Percentiles rank a stretch among this genome's conserved stretches.
phyloP scores from a whole-genome alignment of 1,140 invertebrate species.

The Sitobion miscanthi region DNA sequence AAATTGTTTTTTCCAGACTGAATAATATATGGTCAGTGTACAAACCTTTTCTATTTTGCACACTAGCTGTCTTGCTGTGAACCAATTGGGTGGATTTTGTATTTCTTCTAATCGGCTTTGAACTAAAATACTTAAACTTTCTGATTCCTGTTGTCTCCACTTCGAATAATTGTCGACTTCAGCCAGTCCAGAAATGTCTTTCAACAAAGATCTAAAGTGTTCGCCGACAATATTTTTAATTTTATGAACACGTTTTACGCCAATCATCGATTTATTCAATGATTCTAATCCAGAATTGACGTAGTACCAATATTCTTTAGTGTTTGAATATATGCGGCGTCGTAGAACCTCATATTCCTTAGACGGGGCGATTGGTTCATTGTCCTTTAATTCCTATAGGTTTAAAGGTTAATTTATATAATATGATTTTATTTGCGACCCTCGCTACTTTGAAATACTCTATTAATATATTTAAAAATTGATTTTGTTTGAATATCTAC shows the following conservation, averaged over 20 bases:
- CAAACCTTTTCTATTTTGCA: conserved; percentile 95
- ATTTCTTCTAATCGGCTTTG: conserved; percentile 80
- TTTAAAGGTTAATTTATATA: not conserved
- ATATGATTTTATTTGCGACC: not conserved
- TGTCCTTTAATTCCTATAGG: not conserved
- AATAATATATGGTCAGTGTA: not conserved
- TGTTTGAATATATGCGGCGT: conserved; percentile 76
- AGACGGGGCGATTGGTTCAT: conserved; percentile 65
- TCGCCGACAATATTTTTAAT: conserved; percentile 57
- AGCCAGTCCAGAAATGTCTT: conserved; percentile 74
- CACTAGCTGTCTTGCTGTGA: conserved; percentile 85
- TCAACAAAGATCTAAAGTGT: conserved; percentile 70
- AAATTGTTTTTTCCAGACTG: not conserved
- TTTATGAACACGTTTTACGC: conserved; percentile 61
- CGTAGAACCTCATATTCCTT: conserved; percentile 81
- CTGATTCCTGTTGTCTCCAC: conserved; percentile 82
- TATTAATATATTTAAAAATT: not conserved
- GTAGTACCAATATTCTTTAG: conserved; percentile 80
- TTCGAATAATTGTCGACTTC: conserved; percentile 79
- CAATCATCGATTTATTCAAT: conserved; percentile 68
- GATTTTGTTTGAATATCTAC: too few relatives aligned
- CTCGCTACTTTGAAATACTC: not conserved
- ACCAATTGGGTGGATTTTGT: conserved; percentile 91
- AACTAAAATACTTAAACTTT: conserved; percentile 79
- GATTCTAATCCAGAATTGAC: conserved; percentile 77